Percentiles rank a stretch among this genome's conserved stretches.
phyloP scores from a whole-genome alignment of 2,888 invertebrate species.

The Cephus pygmeus region DNA sequence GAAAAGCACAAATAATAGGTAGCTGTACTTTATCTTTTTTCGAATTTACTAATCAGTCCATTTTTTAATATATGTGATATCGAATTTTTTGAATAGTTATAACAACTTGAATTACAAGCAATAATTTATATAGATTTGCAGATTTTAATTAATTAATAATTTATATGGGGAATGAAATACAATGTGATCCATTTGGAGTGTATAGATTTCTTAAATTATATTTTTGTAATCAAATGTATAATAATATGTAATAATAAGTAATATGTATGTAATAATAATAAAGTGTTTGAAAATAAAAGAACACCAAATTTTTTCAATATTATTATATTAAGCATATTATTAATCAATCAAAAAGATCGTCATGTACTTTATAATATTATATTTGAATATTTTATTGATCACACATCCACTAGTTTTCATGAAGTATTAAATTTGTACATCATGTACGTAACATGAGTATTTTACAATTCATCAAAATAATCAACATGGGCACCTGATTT shows the following conservation, averaged over 20 bases:
- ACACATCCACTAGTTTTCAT: not conserved
- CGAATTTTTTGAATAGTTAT: not conserved
- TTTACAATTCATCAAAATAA: conserved; percentile 75
- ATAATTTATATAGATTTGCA: not conserved
- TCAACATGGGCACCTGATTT: conserved; percentile 87
- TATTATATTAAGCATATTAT: not conserved
- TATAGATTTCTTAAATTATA: not conserved
- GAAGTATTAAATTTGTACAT: not conserved
- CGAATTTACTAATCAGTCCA: not conserved
- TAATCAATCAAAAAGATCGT: not conserved
- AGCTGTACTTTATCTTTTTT: not conserved
- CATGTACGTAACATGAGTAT: not conserved
- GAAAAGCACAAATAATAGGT: not conserved
- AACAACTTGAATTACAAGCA: not conserved
- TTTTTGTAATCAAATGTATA: not conserved
- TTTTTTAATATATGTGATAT: not conserved
- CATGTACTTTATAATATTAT: not conserved
- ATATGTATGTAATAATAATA: too few species aligned
- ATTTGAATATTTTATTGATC: not conserved
- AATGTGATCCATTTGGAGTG: not conserved
- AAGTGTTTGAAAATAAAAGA: not conserved
- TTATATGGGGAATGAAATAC: not conserved
- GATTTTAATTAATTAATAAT: not conserved
- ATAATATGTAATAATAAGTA: not conserved
- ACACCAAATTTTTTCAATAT: not conserved